phyloP scores from a whole-genome alignment of 2,113 vertebrate genomes.

The Ptychochromis oligacanthus region DNA sequence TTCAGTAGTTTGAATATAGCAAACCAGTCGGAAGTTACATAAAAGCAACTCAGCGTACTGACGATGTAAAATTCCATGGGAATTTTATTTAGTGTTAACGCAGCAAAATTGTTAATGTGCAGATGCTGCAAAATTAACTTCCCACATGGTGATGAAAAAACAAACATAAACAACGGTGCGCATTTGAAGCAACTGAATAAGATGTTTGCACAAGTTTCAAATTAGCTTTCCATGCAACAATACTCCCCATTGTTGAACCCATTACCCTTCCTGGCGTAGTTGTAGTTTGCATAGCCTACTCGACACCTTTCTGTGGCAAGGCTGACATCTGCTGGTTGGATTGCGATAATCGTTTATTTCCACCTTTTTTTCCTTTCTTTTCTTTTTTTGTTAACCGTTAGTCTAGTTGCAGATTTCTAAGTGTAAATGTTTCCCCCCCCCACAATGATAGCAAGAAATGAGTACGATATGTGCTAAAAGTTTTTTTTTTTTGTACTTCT shows the following conservation, averaged over 20 bases:
- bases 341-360: not conserved
- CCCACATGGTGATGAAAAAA: not conserved
- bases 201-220: not conserved
- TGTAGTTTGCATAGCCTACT: not conserved
- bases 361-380: not conserved
- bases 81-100: not conserved
- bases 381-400: not conserved
- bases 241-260: conserved; percentile 1
- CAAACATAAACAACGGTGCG: not conserved
- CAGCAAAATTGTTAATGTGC: not conserved
- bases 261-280: not conserved
- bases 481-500: not conserved
- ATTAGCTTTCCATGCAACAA: not conserved
- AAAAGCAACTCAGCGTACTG: too few relatives aligned
- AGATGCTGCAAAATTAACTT: not conserved
- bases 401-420: not conserved
- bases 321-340: conserved; percentile 60
- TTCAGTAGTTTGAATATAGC: not conserved
- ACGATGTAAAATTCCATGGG: too few relatives aligned
- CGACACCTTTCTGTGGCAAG: not conserved
- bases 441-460: not conserved
- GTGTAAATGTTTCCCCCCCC: too few relatives aligned
- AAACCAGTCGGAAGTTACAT: not conserved
- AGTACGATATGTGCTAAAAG: not conserved
- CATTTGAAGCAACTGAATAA: not conserved